Base-by-base conservation (phyloP, 2,113 vertebrate genomes). In the Globicephala melas region DNA sequence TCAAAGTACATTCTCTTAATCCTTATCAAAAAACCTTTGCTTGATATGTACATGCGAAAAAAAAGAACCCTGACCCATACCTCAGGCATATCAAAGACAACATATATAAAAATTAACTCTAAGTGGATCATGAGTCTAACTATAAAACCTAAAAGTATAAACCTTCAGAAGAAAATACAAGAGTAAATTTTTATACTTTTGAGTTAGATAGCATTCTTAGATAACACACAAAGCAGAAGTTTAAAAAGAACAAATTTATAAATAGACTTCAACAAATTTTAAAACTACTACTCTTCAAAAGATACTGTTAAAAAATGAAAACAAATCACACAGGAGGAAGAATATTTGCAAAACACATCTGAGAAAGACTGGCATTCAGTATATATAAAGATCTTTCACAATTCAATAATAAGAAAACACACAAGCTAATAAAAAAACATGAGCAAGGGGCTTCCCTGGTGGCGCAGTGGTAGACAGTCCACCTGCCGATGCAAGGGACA, bases 121-220 rank as follows among this genome's bases (percentile, higher is more conserved):
- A 79, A 85, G 85, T 80, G 50, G 53, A 86, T 58, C 74, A 89
- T 63, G 17, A 89, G 7, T 74, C 55, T 50, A 76, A 55, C 33
- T 76, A 68, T 38, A 85, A 93, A 93, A 96, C 13, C 86, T 93
- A 70, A 83, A 79, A 85, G 23, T 60, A 88, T 44, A 76, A 96
- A 94, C 85, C 47, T 38, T 82, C 55, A 44, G 55, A 65, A 53
- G 55, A 74, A 87, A 79, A 74, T 85, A 63, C 55, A 88, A 62
- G 44, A 90, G 31, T 76, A 83, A 84, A 83, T 67, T 62, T 88
- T 38, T 71, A 23, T 71, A 81, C 33, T 84, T 63, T 63, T 94
- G 12, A 89, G n/a, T 53, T 70, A 82, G 55, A n/a, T 1, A 65
- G n/a, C 47, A 38, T 74, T 74, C 58, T 76, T 47, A 77, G 47